A percentile compares a stretch with the other conserved stretches of the same genome.
phyloP scores from a whole-genome alignment of 2,888 invertebrate genomes.

The Thera britannica region DNA sequence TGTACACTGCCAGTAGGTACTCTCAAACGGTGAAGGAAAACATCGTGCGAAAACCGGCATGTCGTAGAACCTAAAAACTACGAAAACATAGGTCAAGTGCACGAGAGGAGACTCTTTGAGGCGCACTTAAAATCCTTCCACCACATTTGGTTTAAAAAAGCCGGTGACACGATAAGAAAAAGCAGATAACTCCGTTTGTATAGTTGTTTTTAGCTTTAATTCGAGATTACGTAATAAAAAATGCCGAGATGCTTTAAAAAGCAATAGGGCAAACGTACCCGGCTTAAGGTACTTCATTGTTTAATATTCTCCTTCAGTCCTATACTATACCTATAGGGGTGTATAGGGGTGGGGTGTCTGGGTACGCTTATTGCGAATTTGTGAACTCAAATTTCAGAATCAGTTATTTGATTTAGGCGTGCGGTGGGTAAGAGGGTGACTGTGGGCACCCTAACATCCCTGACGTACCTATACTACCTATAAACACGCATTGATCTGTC shows the following conservation, averaged over 20 bases:
- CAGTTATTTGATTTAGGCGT: slow-evolving; percentile 14
- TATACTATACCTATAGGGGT: not conserved
- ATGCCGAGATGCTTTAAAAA: not conserved
- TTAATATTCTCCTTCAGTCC: not conserved
- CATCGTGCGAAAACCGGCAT: too few relatives aligned
- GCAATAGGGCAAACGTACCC: not conserved
- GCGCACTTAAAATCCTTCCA: too few relatives aligned
- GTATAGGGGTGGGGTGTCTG: slow-evolving; percentile 4
- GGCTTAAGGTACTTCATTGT: slow-evolving; percentile 1
- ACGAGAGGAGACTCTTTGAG: too few relatives aligned
- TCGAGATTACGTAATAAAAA: too few relatives aligned
- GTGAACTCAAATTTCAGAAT: slow-evolving; percentile 11
- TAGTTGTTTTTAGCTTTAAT: too few relatives aligned
- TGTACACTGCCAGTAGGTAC: too few relatives aligned
- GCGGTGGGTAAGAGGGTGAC: not conserved
- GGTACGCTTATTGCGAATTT: slow-evolving; percentile 21
- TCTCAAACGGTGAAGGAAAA: too few relatives aligned
- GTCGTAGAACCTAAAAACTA: too few relatives aligned
- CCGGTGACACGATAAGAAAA: too few relatives aligned
- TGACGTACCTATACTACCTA: not conserved
- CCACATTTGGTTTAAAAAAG: too few relatives aligned
- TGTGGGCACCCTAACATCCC: not conserved
- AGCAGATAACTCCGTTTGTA: too few relatives aligned
- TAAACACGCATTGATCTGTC: not conserved
- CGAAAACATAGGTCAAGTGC: too few relatives aligned